These are phyloP conservation scores for Pelecanus crispus DNA, from an alignment of 2,113 vertebrate species.

Conservation along the genomic window DNA sequence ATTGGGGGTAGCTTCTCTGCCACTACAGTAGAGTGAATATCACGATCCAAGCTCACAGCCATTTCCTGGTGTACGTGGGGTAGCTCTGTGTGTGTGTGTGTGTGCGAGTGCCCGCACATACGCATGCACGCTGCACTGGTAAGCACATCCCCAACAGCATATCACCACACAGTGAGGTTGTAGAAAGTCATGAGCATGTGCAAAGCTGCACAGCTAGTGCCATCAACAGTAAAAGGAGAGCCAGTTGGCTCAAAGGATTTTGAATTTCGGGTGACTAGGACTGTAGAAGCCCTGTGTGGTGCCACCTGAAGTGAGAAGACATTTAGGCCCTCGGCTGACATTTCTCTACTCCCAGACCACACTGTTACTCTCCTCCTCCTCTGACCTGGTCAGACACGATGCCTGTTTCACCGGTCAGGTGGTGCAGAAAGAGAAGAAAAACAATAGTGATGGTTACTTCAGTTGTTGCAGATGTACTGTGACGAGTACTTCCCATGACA, in stretches of 20 bases:
- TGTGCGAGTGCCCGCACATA: no score
- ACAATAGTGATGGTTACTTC: fast-evolving
- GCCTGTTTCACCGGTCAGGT: fast-evolving
- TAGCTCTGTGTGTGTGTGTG: fast-evolving
- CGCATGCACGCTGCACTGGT: no score
- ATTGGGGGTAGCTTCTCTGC: fast-evolving
- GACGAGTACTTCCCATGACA: not conserved
- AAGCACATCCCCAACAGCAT: not conserved
- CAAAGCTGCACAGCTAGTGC: not conserved
- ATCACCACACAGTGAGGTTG: fast-evolving
- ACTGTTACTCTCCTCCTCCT: not conserved
- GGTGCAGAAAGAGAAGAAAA: not conserved
- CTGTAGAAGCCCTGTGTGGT: not conserved
- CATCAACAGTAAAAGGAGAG: not conserved
- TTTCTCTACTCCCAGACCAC: not conserved
- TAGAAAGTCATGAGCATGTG: fast-evolving
- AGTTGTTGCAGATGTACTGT: no score
- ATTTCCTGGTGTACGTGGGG: fast-evolving
- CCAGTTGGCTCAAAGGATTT: not conserved
- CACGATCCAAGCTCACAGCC: no score
- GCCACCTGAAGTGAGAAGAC: not conserved
- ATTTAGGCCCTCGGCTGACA: not conserved
- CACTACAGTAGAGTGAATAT: fast-evolving
- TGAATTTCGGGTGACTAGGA: not conserved
- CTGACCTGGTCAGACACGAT: fast-evolving